Base-by-base conservation (phyloP, 2,888 invertebrate species). In the Lycaena phlaeas region DNA sequence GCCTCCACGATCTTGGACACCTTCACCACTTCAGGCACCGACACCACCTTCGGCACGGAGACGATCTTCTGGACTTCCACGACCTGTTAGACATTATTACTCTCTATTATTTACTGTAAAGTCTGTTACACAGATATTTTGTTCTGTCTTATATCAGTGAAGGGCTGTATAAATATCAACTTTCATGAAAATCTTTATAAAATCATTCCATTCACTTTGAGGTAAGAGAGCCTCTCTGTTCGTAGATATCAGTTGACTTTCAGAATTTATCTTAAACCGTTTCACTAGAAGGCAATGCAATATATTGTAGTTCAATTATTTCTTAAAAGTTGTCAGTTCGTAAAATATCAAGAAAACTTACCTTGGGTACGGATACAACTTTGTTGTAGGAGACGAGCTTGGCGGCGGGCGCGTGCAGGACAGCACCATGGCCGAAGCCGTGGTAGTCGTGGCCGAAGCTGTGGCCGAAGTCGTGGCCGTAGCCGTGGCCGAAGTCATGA, bases 51-150 rank as follows among this genome's bases (percentile, higher is more conserved):
- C 10, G 70, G 73, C 9, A 67, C 59, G 0, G 69, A 61, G 27
- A 69, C 63, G 12, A 69, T 75, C 64, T 59, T 64, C 9, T 72
- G 73, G 3, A 65, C 65, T 27, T 57, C 55, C 2, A 70, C 63
- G 12, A 68, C 52, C 38, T 65, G 69, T 52, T 63, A 58, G 29
- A 63, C 52, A 5, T 54, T 6, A 12, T n/a, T 4, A n/a, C 4
- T 10, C 6, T 18, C 3, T 18, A 18, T 4, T 18, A 18, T 18
- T 18, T 18, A 18, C 3, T 4, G 18, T 18, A 18, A n/a, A n/a
- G n/a, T n/a, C n/a, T n/a, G n/a, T n/a, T n/a, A n/a, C n/a, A n/a
- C n/a, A n/a, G n/a, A n/a, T n/a, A n/a, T n/a, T n/a, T n/a, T n/a
- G n/a, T n/a, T n/a, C n/a, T n/a, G n/a, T n/a, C n/a, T n/a, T n/a